Base-by-base conservation (phyloP, 1,140 invertebrate species). In the Pygmarrhopalites habei region DNA sequence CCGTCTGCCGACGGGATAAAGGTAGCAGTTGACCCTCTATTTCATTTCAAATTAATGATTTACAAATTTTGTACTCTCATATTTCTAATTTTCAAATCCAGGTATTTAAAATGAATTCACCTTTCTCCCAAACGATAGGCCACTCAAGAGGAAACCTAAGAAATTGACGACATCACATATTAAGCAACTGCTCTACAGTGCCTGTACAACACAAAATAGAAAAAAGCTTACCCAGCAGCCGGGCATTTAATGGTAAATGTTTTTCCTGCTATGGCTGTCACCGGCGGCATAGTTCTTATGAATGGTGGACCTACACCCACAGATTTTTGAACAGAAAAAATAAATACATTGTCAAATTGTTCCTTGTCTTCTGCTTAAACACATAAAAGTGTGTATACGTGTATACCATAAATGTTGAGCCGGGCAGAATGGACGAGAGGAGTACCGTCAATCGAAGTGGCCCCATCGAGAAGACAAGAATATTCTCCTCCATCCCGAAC, bases 401-500 rank as follows among this genome's bases (percentile, higher is more conserved):
- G 19, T 10, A 12, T 12, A 90, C 89, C 90, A 75, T 92, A 92
- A 71, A 94, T 84, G 77, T 92, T 92, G 43, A 93, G 79, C 64
- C 88, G 80, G 15, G 87, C 87, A 19, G 84, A 82, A 78, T 92
- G 88, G 14, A 81, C 80, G 32, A 83, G 82, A n/a, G n/a, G n/a
- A n/a, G n/a, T n/a, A n/a, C n/a, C n/a, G n/a, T n/a, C n/a, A 74
- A 81, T 81, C 43, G 89, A 89, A 35, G 88, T 86, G 47, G 85
- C 79, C 77, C 92, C 92, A 72, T 84, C 83, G 1, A 88, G 88
- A 1, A 79, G 83, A 74, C 91, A 94, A 44, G 82, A 82, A 77
- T 90, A 92, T 73, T 89, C 85, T 2, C 90, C 90, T n/a, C 90
- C 90, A 73, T 92, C 89, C 73, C 89, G 85, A 4, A 91, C 85